These are phyloP conservation scores for Hydropotes inermis DNA, from an alignment of 2,113 vertebrate species.

Conservation along the genomic window DNA sequence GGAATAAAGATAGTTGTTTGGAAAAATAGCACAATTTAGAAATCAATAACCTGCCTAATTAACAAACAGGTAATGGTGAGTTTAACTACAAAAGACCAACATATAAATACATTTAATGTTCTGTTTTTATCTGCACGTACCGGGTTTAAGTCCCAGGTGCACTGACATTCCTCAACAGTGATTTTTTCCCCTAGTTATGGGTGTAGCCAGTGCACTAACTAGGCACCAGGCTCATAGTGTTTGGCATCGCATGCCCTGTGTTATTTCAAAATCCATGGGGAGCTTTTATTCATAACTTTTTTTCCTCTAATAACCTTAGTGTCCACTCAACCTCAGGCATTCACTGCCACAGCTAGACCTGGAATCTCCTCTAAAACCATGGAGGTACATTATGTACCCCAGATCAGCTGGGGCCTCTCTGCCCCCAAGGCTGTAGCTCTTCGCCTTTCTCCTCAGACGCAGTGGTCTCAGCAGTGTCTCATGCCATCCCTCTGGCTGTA, in stretches of 20 bases:
- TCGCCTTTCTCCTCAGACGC: neutral
- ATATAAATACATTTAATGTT: neutral
- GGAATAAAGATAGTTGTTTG: neutral
- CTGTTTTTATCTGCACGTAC: neutral
- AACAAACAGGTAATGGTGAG: neutral
- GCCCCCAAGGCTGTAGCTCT: neutral
- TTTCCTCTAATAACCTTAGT: neutral
- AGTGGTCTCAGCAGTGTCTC: neutral
- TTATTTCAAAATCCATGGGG: neutral
- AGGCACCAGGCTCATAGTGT: neutral
- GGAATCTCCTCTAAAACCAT: neutral
- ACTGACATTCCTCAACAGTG: neutral
- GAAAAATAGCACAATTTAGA: neutral
- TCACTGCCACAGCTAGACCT: neutral
- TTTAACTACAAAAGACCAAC: neutral
- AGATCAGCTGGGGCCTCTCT: neutral
- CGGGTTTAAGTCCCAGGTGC: neutral
- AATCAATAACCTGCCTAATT: neutral
- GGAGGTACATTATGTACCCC: neutral
- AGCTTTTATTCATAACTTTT: neutral
- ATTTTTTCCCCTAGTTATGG: neutral
- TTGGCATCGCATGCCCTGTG: neutral
- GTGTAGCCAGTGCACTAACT: neutral
- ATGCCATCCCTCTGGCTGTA: fast-evolving
- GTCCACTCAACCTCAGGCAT: neutral